Evolutionary conservation across 2,113 vertebrate genomes (phyloP).

Genomic region (Argyrosomus japonicus): DNA sequence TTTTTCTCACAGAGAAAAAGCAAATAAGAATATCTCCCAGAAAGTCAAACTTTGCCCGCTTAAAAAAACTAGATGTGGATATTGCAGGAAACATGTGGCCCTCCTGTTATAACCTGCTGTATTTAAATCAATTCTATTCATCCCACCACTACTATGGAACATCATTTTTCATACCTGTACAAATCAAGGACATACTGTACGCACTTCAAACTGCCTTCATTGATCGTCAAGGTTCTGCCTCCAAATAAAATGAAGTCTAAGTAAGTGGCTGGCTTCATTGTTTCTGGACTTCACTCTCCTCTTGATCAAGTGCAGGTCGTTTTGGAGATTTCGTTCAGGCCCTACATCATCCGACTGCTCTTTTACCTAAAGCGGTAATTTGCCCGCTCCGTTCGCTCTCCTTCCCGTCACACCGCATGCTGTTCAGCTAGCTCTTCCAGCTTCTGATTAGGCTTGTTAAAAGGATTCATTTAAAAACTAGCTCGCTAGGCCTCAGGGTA

Average conservation of each 20-base stretch:
- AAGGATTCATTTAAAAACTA: constrained; percentile 77
- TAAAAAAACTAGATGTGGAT: background rate
- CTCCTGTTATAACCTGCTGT: background rate
- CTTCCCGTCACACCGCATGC: constrained; percentile 16
- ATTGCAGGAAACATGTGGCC: background rate
- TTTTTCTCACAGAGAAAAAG: background rate
- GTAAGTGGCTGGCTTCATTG: constrained; percentile 13
- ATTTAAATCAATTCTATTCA: background rate
- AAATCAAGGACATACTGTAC: constrained; percentile 16
- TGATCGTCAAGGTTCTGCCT: constrained; percentile 14
- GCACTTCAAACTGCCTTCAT: constrained; percentile 2
- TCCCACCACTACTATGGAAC: background rate
- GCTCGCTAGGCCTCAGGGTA: constrained; percentile 58
- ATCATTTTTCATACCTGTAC: constrained; percentile 16
- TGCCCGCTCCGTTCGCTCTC: background rate
- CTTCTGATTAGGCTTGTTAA: constrained; percentile 75
- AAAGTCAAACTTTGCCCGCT: background rate
- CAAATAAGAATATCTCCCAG: background rate
- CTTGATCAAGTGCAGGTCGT: background rate
- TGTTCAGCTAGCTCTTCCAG: constrained; percentile 51
- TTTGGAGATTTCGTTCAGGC: background rate
- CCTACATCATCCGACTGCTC: constrained; percentile 15
- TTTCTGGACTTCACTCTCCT: constrained; percentile 3
- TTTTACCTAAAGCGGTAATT: constrained; percentile 49
- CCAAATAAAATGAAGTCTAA: background rate